These are phyloP conservation scores for Armadillidium nasatum DNA, from an alignment of 1,140 invertebrate genomes.

Conservation along the genomic window DNA sequence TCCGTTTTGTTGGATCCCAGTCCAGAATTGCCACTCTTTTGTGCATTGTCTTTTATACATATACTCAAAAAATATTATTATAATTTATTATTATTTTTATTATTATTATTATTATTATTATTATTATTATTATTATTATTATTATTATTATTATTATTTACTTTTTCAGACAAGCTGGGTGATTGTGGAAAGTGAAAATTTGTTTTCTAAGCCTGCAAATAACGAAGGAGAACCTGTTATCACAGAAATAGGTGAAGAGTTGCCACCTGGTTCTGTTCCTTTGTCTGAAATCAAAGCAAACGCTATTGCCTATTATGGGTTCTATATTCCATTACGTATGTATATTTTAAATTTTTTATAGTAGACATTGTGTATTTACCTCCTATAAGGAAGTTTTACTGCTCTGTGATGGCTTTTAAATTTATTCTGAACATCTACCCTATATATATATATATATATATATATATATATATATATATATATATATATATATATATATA, in stretches of 20 bases:
- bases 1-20: no score
- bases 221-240: conserved; percentile 35
- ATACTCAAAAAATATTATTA: no score
- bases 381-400: no score
- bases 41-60: no score
- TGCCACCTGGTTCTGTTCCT: conserved; percentile 39
- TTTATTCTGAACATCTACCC: no score
- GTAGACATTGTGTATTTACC: no score
- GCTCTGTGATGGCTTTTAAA: no score
- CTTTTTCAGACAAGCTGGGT: conserved; percentile 40
- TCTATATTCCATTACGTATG: conserved; percentile 42
- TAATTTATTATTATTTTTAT: no score
- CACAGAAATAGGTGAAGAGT: conserved; percentile 40
- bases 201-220: conserved; percentile 37
- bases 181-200: conserved; percentile 34
- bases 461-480: conserved; percentile 32
- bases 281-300: conserved; percentile 38
- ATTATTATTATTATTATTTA: neutral
- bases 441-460: neutral
- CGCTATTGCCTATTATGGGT: conserved; percentile 42
- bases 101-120: neutral
- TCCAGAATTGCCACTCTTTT: no score
- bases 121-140: neutral
- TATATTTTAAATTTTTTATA: neutral
- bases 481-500: conserved; percentile 29